Evolutionary conservation across 2,888 invertebrate genomes (phyloP).

Genomic region (Uropetala carovei): DNA sequence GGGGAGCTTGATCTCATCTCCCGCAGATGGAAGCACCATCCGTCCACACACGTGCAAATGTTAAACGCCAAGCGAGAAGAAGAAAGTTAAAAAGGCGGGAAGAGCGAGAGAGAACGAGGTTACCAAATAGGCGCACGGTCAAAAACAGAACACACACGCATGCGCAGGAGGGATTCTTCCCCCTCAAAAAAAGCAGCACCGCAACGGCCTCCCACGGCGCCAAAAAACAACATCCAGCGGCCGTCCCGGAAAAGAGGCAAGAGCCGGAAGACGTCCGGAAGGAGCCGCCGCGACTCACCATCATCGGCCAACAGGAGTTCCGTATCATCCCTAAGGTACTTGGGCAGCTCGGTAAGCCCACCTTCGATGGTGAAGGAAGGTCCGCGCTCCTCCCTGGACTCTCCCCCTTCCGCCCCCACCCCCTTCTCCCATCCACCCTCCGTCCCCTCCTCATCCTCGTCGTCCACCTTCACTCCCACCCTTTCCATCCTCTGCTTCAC

Average conservation of each 20-base stretch:
- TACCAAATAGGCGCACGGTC: neutral
- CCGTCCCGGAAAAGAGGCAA: conserved; percentile 75
- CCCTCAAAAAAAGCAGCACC: conserved; percentile 73
- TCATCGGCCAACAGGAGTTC: conserved; percentile 76
- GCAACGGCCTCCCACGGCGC: conserved; percentile 76
- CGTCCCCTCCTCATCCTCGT: conserved; percentile 72
- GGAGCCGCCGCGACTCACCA: conserved; percentile 75
- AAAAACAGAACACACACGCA: conserved; percentile 22
- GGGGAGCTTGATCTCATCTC: neutral
- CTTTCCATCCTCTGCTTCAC: conserved; percentile 85
- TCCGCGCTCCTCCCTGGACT: conserved; percentile 71
- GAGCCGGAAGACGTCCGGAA: conserved; percentile 71
- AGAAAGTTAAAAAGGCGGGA: neutral
- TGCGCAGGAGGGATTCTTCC: neutral
- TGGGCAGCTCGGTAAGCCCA: conserved; percentile 82
- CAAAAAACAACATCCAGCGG: conserved; percentile 77
- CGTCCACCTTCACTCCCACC: conserved; percentile 78
- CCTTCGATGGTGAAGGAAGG: conserved; percentile 73
- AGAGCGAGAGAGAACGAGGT: neutral
- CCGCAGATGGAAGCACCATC: conserved; percentile 1
- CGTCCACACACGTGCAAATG: conserved; percentile 52
- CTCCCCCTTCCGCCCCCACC: conserved; percentile 76
- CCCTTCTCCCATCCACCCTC: conserved; percentile 71
- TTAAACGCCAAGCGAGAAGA: conserved; percentile 11
- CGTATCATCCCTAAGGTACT: conserved; percentile 82